phyloP scores from a whole-genome alignment of 2,888 invertebrate species.

The Drosophila flavopinicola region DNA sequence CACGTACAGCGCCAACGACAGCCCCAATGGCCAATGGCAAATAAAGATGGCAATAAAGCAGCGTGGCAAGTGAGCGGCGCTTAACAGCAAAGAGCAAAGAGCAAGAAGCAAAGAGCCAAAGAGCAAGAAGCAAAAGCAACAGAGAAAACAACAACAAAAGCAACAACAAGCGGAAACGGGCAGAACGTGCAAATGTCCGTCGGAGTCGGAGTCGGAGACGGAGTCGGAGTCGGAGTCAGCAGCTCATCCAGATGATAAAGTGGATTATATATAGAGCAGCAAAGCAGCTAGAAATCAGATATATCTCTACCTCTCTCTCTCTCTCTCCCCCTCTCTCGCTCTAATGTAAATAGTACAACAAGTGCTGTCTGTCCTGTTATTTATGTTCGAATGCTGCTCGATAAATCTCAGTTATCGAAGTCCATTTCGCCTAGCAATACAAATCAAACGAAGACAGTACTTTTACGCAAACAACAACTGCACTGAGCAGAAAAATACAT shows the following conservation, averaged over 20 bases:
- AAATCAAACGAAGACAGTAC: background rate
- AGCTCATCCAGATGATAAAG: slow-evolving; percentile 43
- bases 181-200: slow-evolving; percentile 52
- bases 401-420: slow-evolving; percentile 43
- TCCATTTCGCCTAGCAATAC: background rate
- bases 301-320: too few species aligned
- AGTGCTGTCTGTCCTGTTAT: slow-evolving; percentile 30
- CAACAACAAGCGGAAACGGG: slow-evolving; percentile 38
- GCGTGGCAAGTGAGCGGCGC: slow-evolving; percentile 56
- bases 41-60: slow-evolving; percentile 63
- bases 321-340: too few species aligned
- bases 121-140: background rate
- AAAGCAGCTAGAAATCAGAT: background rate
- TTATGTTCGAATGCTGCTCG: slow-evolving; percentile 25
- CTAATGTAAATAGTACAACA: slow-evolving; percentile 16
- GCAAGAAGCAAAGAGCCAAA: too few species aligned
- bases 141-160: background rate
- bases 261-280: slow-evolving; percentile 37
- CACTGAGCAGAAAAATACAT: too few species aligned
- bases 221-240: background rate
- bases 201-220: slow-evolving; percentile 9
- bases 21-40: slow-evolving; percentile 52
- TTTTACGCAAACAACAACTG: too few species aligned
- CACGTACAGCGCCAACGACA: slow-evolving; percentile 59
- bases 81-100: background rate